Evolutionary conservation across 2,888 invertebrate genomes (phyloP), one percentile per base, ranked within the genome.

Genomic region (Meandrusa payeni): DNA sequence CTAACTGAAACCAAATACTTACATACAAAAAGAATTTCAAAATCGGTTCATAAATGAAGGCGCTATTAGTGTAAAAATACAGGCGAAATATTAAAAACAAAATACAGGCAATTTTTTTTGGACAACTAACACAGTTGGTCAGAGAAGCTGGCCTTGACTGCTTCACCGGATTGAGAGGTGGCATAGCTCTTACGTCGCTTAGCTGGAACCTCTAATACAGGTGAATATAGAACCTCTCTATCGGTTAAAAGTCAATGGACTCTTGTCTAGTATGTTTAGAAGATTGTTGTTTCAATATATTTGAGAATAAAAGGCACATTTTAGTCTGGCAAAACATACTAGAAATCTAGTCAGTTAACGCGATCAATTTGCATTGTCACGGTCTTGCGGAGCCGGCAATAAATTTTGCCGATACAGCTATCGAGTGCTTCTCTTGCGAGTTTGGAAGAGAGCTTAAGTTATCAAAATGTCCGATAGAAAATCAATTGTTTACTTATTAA

Each of bases 331-430:
- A 40, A 40, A 32, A 40, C 10, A 23, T 17, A 32, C 31, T 40
- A 32, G 40, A n/a, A n/a, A 41, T 32, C 26, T 17, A 41, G 32
- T 41, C 15, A 41, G 26, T 41, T 32, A 41, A 41, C 26, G 27
- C 33, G 33, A 41, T 41, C 33, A 34, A 41, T 41, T 41, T 34
- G 33, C 41, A 41, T 19, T 33, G 41, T 34, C 27, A 41, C 9
- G 20, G 27, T 27, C 33, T 27, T 27, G 12, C 22, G 27, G 27
- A 26, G 27, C 27, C 1, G 33, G 41, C 41, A 20, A 41, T 41
- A 41, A 41, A 41, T 34, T 41, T 34, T n/a, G 27, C 9, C 33
- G 41, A 34, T 28, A 41, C 33, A 34, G 26, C 33, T 27, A 34
- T 41, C 33, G 33, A 13, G 27, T 22, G 9, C 33, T 41, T 13